phyloP scores from a whole-genome alignment of 2,113 vertebrate species.

The Cygnus buccinator region DNA sequence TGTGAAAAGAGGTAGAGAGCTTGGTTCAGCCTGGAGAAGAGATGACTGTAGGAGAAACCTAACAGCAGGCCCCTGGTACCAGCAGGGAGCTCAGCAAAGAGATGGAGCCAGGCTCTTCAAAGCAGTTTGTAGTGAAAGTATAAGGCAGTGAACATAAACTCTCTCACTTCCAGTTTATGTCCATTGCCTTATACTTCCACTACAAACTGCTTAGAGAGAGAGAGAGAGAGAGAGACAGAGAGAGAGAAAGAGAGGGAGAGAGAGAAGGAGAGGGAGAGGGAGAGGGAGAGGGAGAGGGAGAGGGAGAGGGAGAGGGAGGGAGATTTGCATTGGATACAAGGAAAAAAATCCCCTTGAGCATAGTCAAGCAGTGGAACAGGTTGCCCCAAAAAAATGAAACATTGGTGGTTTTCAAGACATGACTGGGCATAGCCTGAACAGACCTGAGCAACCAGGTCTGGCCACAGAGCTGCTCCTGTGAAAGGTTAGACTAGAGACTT shows the following conservation, averaged over 20 bases:
- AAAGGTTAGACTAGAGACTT: not conserved
- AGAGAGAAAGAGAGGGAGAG: no score
- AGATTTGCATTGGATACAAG: accelerated
- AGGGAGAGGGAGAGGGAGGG: no score
- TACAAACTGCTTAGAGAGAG: no score
- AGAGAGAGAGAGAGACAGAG: no score
- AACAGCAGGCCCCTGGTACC: accelerated
- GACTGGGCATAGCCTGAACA: not conserved
- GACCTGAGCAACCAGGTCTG: not conserved
- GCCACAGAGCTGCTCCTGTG: not conserved
- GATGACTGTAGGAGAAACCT: accelerated
- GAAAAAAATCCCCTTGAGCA: not conserved
- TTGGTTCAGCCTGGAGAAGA: not conserved
- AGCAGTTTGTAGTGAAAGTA: accelerated
- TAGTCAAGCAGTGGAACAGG: not conserved
- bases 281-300: no score
- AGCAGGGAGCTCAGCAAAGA: not conserved
- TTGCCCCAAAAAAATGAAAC: not conserved
- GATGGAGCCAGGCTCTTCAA: not conserved
- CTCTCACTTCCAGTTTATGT: no score
- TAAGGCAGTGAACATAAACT: accelerated
- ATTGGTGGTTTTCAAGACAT: not conserved
- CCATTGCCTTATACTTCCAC: no score
- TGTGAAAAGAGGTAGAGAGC: accelerated
- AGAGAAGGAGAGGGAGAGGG: no score